A percentile compares a stretch with the other conserved stretches of the same genome.
These are phyloP conservation scores for Strigops habroptila DNA, from an alignment of 2,113 vertebrate genomes.

Conservation along the genomic window DNA sequence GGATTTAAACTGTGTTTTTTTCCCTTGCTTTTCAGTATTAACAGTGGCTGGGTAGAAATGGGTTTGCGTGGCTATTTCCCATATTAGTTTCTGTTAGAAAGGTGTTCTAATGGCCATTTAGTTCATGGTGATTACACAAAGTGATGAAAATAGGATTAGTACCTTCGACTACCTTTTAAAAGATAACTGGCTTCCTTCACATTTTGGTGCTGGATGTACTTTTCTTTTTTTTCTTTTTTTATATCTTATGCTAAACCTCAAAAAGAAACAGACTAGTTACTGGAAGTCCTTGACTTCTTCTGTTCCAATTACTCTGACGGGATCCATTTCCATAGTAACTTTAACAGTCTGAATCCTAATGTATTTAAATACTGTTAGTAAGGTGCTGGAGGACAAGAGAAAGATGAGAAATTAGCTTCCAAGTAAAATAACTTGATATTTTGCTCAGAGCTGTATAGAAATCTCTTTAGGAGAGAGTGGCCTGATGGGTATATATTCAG, in stretches of 20 bases:
- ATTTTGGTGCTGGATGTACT: background rate
- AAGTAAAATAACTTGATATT: background rate
- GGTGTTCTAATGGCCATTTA: conserved; percentile 12
- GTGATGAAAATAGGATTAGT: conserved; percentile 45
- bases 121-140: background rate
- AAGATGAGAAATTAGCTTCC: background rate
- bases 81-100: conserved; percentile 6
- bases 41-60: background rate
- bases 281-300: background rate
- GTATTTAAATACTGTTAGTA: background rate
- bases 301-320: background rate
- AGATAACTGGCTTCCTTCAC: background rate
- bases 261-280: background rate
- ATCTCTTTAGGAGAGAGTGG: background rate
- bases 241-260: background rate
- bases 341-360: background rate
- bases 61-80: background rate
- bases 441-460: background rate
- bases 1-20: conserved; percentile 29
- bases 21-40: conserved; percentile 14
- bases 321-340: background rate
- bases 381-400: background rate
- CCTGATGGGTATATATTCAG: background rate
- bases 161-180: conserved; percentile 5
- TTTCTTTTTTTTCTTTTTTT: background rate